Conservation (phyloP, 2,888 invertebrate species). For the Sclerodermus sp. region DNA sequence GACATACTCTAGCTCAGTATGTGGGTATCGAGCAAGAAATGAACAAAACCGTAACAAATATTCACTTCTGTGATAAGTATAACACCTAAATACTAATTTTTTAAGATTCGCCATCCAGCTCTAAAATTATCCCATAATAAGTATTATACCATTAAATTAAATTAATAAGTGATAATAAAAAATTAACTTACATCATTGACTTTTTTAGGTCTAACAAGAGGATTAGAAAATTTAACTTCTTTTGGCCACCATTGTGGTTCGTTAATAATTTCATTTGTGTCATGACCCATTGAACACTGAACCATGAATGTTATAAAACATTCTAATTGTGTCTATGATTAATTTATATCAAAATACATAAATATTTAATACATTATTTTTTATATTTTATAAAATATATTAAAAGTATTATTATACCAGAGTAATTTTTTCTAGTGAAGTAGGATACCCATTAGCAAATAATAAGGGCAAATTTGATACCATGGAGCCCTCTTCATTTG, state of each 20-base stretch:
- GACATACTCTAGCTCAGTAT: conserved; percentile 67
- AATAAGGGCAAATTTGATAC: conserved; percentile 74
- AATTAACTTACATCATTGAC: conserved; percentile 55
- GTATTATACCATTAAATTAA: neutral
- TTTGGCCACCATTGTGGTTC: conserved; percentile 75
- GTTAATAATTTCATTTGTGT: conserved; percentile 60
- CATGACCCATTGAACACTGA: conserved; percentile 72
- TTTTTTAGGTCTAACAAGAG: conserved; percentile 63
- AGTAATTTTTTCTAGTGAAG: conserved; percentile 66
- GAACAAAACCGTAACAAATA: conserved; percentile 73
- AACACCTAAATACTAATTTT: conserved; percentile 70
- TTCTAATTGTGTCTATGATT: conserved; percentile 63
- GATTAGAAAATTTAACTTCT: conserved; percentile 68
- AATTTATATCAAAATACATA: neutral
- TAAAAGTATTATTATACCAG: conserved; percentile 43
- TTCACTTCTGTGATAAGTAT: conserved; percentile 72
- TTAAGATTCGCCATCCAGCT: conserved; percentile 68
- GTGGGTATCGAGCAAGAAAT: conserved; percentile 68
- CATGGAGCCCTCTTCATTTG: conserved; percentile 58
- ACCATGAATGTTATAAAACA: conserved; percentile 76
- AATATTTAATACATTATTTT: conserved; percentile 8
- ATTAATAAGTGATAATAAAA: neutral
- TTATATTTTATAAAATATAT: neutral
- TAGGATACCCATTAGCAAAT: conserved; percentile 73
- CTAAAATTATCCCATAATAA: conserved; percentile 27